Evolutionary conservation across 23 tunicate species (phyloP).

Genomic region (Clavelina lepadiformis): DNA sequence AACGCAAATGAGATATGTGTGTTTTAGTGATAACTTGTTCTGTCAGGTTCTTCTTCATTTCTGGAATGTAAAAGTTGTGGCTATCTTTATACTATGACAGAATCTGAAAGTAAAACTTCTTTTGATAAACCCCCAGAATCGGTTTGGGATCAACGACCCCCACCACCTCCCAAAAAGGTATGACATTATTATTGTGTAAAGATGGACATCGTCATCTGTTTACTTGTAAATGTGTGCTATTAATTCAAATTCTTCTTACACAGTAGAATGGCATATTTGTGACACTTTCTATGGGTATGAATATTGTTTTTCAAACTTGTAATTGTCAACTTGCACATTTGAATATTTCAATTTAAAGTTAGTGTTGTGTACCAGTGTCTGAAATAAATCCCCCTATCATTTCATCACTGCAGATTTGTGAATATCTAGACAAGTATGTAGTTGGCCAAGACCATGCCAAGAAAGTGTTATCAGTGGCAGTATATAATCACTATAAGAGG

Average conservation of each 20-base stretch:
- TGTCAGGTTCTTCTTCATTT: slow-evolving; percentile 45
- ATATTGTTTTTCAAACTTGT: too few species aligned
- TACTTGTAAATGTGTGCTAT: too few species aligned
- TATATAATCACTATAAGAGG: slow-evolving; percentile 92
- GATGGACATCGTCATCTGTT: too few species aligned
- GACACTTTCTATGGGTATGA: too few species aligned
- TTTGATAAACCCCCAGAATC: slow-evolving; percentile 28
- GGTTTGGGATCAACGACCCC: slow-evolving; percentile 70
- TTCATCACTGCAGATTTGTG: slow-evolving; percentile 46
- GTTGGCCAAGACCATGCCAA: slow-evolving; percentile 87
- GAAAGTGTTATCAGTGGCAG: slow-evolving; percentile 88
- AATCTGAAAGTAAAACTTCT: slow-evolving; percentile 6
- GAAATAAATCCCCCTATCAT: too few species aligned
- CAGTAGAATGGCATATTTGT: too few species aligned
- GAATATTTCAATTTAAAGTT: too few species aligned
- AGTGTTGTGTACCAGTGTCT: too few species aligned
- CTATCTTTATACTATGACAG: slow-evolving; percentile 24
- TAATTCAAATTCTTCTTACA: too few species aligned
- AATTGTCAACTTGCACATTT: too few species aligned
- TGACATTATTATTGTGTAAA: too few species aligned
- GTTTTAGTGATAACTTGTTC: background rate
- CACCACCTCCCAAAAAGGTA: slow-evolving; percentile 89
- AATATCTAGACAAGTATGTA: slow-evolving; percentile 83
- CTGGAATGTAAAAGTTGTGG: slow-evolving; percentile 49
- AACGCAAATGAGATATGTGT: too few species aligned